Evolutionary conservation across 2,888 invertebrate species (phyloP).

Genomic region (Euplagia quadripunctaria): DNA sequence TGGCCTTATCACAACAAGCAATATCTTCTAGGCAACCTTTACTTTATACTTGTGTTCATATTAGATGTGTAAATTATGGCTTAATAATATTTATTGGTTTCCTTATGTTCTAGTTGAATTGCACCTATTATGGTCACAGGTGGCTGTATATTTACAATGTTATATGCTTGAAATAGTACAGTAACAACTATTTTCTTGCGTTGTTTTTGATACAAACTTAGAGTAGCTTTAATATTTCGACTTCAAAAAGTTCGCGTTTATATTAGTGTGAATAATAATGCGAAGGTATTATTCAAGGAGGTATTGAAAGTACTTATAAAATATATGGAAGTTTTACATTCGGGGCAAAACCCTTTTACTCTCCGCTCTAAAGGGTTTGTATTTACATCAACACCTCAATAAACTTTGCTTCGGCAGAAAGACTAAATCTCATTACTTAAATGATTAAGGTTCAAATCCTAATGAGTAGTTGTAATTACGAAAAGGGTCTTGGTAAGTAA

Average conservation of each 20-base stretch:
- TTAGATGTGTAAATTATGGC: too few relatives aligned
- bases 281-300: too few relatives aligned
- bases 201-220: not conserved
- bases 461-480: slow-evolving; percentile 1
- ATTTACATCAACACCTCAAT: slow-evolving; percentile 4
- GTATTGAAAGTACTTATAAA: not conserved
- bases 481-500: slow-evolving; percentile 7
- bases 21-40: too few relatives aligned
- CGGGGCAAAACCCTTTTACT: not conserved
- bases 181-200: not conserved
- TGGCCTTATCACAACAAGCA: too few relatives aligned
- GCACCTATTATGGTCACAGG: too few relatives aligned
- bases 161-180: not conserved
- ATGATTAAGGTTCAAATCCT: slow-evolving; percentile 3
- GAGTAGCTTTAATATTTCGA: too few relatives aligned
- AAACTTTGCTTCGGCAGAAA: not conserved
- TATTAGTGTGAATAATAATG: too few relatives aligned
- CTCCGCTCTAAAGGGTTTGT: not conserved
- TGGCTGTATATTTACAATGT: too few relatives aligned
- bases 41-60: too few relatives aligned
- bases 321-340: not conserved
- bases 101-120: too few relatives aligned
- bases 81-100: too few relatives aligned
- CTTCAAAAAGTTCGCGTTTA: too few relatives aligned
- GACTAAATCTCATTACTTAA: slow-evolving; percentile 2